Conservation (phyloP, 2,888 invertebrate genomes). For the Eurytoma adleriae region DNA sequence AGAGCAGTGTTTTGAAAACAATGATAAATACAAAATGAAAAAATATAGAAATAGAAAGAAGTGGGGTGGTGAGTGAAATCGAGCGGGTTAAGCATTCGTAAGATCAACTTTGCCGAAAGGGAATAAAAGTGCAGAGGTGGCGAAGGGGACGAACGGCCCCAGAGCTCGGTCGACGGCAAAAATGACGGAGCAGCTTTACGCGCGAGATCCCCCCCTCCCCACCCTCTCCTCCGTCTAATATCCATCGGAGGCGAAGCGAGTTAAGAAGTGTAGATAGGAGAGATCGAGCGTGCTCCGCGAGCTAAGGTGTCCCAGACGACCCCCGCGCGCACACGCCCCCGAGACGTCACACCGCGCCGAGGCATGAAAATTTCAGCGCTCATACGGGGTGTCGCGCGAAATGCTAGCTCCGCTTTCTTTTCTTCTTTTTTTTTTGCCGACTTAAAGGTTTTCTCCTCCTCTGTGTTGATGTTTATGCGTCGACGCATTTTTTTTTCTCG, state of each 20-base stretch:
- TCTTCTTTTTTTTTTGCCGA: too few relatives aligned
- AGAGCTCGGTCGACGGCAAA: conserved; percentile 36
- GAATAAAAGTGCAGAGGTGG: neutral
- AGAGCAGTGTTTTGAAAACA: too few relatives aligned
- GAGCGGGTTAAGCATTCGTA: conserved; percentile 19
- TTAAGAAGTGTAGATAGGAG: conserved; percentile 58
- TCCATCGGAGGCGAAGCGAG: conserved; percentile 49
- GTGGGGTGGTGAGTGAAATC: neutral
- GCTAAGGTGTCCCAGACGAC: conserved; percentile 48
- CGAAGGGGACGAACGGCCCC: conserved; percentile 7
- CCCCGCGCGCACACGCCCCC: neutral
- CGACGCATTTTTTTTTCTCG: too few relatives aligned
- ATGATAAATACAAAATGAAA: neutral
- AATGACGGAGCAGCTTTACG: conserved; percentile 49
- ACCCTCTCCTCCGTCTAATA: conserved; percentile 28
- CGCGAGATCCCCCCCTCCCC: neutral
- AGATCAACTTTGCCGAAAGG: conserved; percentile 15
- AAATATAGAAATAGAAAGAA: neutral
- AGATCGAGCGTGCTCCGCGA: conserved; percentile 58
- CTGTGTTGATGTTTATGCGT: too few relatives aligned
- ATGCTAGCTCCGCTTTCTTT: too few relatives aligned
- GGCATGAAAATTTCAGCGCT: too few relatives aligned
- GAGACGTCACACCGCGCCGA: too few relatives aligned
- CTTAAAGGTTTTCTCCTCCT: too few relatives aligned
- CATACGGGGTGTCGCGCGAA: too few relatives aligned